Evolutionary conservation across 2,113 vertebrate species (phyloP).

Genomic region (Cygnus buccinator): DNA sequence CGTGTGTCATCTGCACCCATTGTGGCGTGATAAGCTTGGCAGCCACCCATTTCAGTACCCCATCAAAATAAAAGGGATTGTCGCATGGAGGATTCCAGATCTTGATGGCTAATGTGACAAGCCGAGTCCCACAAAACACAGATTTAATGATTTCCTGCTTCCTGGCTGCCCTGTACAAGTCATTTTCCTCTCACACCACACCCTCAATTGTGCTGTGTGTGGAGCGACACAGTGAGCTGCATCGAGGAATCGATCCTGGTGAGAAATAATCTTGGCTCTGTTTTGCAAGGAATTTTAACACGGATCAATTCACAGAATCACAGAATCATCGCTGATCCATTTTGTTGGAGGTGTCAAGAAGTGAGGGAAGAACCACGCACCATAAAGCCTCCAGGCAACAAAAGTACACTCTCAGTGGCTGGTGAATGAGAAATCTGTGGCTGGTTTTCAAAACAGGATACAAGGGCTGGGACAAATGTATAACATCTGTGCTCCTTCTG

Average conservation of each 20-base stretch:
- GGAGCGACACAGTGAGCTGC: accelerated
- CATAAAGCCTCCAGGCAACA: background rate
- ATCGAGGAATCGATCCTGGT: background rate
- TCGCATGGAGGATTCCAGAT: background rate
- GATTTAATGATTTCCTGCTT: constrained; percentile 34
- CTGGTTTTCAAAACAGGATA: constrained; percentile 46
- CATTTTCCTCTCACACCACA: background rate
- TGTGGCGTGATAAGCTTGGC: background rate
- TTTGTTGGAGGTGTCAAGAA: background rate
- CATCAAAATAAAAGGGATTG: background rate
- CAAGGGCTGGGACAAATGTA: background rate
- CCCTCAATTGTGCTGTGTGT: background rate
- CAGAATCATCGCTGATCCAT: background rate
- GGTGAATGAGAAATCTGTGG: background rate
- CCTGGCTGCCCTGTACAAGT: background rate
- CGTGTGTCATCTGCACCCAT: background rate
- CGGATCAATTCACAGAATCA: background rate
- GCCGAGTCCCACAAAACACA: background rate
- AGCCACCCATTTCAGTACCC: background rate
- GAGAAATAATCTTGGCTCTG: background rate
- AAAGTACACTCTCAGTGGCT: background rate
- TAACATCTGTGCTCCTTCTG: constrained; percentile 20
- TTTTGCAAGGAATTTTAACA: background rate
- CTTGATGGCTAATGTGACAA: background rate
- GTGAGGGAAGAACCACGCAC: background rate